A percentile compares a stretch with the other conserved stretches of the same genome.
Conservation (phyloP, 2,113 vertebrate species). For the Lontra canadensis region DNA sequence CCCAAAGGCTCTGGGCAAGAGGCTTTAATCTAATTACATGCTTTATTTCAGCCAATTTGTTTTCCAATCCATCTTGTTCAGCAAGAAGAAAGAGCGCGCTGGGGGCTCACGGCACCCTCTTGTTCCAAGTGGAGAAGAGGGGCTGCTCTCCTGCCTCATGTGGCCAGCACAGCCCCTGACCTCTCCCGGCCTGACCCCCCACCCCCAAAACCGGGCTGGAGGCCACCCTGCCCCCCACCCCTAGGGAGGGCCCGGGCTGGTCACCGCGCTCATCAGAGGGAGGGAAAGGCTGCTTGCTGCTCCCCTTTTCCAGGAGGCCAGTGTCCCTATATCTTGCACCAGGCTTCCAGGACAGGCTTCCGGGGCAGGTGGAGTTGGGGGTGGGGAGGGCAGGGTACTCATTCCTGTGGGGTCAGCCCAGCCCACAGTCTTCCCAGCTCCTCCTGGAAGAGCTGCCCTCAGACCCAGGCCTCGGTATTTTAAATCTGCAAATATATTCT, state of each 20-base stretch:
- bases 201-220: background rate
- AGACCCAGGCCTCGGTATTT: background rate
- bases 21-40: slow-evolving; percentile 99
- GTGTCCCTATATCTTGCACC: background rate
- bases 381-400: no score
- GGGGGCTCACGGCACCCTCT: slow-evolving; percentile 88
- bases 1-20: slow-evolving; percentile 84
- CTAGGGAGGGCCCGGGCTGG: accelerated
- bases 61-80: slow-evolving; percentile 96
- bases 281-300: background rate
- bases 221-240: accelerated
- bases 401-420: accelerated
- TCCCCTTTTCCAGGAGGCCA: background rate
- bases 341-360: background rate
- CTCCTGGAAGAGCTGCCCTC: background rate
- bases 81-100: slow-evolving; percentile 90
- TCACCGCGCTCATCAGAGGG: background rate
- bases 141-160: slow-evolving; percentile 66
- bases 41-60: slow-evolving; percentile 99
- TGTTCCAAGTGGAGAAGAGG: slow-evolving; percentile 86
- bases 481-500: slow-evolving; percentile 49
- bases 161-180: slow-evolving; percentile 39
- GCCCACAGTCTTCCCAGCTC: background rate
- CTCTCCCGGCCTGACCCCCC: background rate
- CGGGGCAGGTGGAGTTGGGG: background rate